Evolutionary conservation across 2,888 invertebrate genomes (phyloP).

Genomic region (Heliothis peltigera): DNA sequence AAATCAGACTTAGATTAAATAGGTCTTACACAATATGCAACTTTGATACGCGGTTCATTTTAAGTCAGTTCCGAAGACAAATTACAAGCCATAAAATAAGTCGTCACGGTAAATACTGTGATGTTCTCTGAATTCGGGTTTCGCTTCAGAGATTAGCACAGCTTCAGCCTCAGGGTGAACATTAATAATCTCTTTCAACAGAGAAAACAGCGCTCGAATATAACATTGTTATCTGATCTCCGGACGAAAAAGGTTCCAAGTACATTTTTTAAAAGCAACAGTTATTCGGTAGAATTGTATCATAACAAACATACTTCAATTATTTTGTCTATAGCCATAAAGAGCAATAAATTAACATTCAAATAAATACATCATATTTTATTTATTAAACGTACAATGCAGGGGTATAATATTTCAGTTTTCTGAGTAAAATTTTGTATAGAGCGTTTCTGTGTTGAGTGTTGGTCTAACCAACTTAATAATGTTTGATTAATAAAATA

Average conservation of each 20-base stretch:
- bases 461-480: conserved; percentile 2
- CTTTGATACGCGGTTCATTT: not conserved
- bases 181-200: conserved; percentile 7
- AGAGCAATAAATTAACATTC: not conserved
- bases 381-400: not conserved
- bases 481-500: not conserved
- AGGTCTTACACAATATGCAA: not conserved
- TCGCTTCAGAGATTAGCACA: not conserved
- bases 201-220: conserved; percentile 8
- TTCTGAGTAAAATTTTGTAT: not conserved
- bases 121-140: not conserved
- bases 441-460: not conserved
- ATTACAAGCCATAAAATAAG: conserved; percentile 2
- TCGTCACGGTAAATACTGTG: not conserved
- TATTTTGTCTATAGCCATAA: not conserved
- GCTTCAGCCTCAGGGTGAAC: not conserved
- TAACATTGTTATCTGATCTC: conserved; percentile 6
- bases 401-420: not conserved
- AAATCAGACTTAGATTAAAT: not conserved
- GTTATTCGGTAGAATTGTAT: no score
- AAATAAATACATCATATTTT: not conserved
- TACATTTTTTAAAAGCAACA: not conserved
- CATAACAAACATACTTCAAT: no score
- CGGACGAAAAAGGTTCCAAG: not conserved
- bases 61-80: conserved; percentile 6